These are phyloP conservation scores for Chionodraco myersi DNA, from an alignment of 2,113 vertebrate genomes.

Conservation along the genomic window DNA sequence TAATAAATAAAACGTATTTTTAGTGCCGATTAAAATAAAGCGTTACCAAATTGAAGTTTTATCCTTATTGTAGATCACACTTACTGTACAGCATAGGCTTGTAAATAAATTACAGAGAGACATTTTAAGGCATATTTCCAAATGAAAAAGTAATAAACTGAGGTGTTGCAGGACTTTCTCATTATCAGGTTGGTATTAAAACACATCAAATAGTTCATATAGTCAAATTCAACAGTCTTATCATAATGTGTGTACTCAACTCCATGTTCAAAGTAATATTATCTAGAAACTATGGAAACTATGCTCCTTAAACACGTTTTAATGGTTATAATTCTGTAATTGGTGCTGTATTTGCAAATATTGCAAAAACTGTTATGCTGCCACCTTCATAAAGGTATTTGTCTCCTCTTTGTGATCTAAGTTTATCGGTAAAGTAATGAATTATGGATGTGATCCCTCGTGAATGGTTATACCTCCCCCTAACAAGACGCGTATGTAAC, in stretches of 20 bases:
- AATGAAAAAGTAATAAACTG: neutral
- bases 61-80: neutral
- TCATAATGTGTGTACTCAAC: neutral
- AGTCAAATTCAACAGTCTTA: constrained; percentile 16
- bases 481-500: constrained; percentile 47
- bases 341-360: neutral
- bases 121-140: neutral
- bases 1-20: no score
- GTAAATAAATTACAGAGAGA: neutral
- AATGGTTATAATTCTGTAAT: constrained; percentile 1
- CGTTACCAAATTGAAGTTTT: neutral
- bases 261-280: constrained; percentile 15
- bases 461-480: constrained; percentile 43
- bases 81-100: neutral
- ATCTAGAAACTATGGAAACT: neutral
- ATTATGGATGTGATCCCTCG: constrained; percentile 65
- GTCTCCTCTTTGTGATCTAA: constrained; percentile 36
- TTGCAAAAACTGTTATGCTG: constrained; percentile 8
- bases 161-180: constrained; percentile 13
- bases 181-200: constrained; percentile 19
- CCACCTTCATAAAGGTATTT: constrained; percentile 12
- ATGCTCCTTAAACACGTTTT: neutral
- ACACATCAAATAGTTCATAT: neutral
- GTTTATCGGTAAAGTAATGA: constrained; percentile 63
- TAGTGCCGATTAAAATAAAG: neutral